Percentiles rank a stretch among this genome's conserved stretches.
Evolutionary conservation across 2,888 invertebrate genomes (phyloP).

Genomic region (Trichopoda pennipes): DNA sequence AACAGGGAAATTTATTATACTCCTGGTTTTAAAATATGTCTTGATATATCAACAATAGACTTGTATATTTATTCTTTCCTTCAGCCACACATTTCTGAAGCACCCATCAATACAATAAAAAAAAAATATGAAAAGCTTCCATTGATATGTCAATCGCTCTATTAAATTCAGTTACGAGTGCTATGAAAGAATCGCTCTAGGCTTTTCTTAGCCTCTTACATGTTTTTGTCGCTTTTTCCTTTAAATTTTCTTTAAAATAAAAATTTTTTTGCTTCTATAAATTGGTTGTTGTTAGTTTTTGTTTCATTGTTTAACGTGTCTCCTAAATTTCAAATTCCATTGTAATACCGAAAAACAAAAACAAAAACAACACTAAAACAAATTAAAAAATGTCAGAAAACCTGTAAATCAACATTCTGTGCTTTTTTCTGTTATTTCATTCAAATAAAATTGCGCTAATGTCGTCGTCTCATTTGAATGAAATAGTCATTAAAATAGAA

Average conservation of each 20-base stretch:
- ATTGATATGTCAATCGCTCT: too few species aligned
- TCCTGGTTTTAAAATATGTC: not conserved
- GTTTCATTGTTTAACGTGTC: not conserved
- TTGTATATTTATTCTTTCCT: too few species aligned
- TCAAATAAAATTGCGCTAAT: constrained; percentile 49
- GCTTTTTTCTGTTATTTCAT: constrained; percentile 31
- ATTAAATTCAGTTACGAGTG: too few species aligned
- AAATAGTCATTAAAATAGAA: constrained; percentile 39
- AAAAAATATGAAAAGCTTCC: too few species aligned
- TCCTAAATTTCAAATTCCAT: constrained; percentile 1
- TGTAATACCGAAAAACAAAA: too few species aligned
- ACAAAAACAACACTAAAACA: not conserved
- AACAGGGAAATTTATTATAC: not conserved
- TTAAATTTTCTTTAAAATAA: too few species aligned
- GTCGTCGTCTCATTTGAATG: constrained; percentile 53
- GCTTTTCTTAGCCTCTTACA: too few species aligned
- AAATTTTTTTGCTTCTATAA: not conserved
- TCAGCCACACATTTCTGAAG: too few species aligned
- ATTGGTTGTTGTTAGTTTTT: not conserved
- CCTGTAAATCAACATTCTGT: constrained; percentile 48
- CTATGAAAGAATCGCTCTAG: too few species aligned
- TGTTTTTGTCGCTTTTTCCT: too few species aligned
- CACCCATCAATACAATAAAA: too few species aligned
- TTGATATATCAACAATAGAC: too few species aligned
- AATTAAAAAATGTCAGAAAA: constrained; percentile 18